phyloP scores from a whole-genome alignment of 1,140 invertebrate genomes.

The Macrosteles quadrilineatus region DNA sequence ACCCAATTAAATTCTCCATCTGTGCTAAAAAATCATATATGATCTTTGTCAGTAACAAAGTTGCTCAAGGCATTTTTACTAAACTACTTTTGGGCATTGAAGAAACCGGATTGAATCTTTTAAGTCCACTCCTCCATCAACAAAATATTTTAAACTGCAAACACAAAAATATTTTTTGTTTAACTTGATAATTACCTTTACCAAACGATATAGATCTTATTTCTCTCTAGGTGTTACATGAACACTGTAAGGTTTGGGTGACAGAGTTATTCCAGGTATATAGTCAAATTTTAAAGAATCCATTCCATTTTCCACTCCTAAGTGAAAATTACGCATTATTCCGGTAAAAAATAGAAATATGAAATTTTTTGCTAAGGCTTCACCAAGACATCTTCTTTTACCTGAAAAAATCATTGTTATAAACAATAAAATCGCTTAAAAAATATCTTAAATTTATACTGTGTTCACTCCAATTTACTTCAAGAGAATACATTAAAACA shows the following conservation, averaged over 20 bases:
- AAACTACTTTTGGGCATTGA: no score
- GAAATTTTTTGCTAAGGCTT: constrained; percentile 69
- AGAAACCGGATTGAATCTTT: no score
- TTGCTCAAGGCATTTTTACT: no score
- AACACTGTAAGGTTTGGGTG: constrained; percentile 48
- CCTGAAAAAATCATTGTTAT: constrained; percentile 60
- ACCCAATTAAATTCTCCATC: no score
- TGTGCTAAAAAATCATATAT: no score
- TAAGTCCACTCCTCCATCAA: neutral
- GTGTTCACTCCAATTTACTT: no score
- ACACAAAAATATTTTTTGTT: no score
- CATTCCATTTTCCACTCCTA: constrained; percentile 48
- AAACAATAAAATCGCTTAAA: no score
- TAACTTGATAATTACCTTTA: neutral
- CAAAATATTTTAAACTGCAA: neutral
- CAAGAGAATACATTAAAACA: no score
- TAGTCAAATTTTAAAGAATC: constrained; percentile 42
- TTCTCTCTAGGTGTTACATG: neutral
- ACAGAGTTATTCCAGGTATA: constrained; percentile 45
- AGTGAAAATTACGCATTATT: constrained; percentile 61
- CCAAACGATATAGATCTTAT: no score
- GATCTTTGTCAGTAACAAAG: no score
- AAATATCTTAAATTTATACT: no score
- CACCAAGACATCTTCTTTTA: constrained; percentile 73
- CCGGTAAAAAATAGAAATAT: constrained; percentile 72